These are phyloP conservation scores for Centropyge bicolor DNA, from an alignment of 2,797 vertebrate species.

Conservation along the genomic window DNA sequence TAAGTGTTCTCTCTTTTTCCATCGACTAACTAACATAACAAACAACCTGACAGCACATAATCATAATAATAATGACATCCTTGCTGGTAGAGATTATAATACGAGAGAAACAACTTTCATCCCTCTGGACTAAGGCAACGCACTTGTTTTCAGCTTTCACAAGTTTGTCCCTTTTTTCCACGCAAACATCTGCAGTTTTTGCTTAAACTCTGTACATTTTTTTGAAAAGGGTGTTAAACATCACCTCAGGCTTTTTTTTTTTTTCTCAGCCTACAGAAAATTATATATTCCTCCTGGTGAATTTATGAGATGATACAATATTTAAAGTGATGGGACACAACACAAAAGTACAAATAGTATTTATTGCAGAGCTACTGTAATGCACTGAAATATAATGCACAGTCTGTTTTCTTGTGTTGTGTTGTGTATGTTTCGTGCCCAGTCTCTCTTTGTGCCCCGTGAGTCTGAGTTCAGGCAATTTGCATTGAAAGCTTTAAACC, in stretches of 20 bases:
- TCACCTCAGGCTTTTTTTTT: not conserved
- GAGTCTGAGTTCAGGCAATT: conserved; percentile 5
- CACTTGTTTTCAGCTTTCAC: not conserved
- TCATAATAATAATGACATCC: too few relatives aligned
- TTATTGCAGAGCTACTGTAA: not conserved
- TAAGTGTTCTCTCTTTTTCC: not conserved
- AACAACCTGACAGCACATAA: not conserved
- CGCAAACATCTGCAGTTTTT: not conserved
- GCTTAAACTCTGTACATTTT: not conserved
- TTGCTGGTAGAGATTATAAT: not conserved
- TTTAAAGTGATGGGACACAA: conserved; percentile 3
- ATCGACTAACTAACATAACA: not conserved
- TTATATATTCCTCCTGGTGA: not conserved
- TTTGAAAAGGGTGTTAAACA: not conserved
- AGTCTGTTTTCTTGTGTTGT: not conserved
- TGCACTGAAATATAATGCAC: not conserved
- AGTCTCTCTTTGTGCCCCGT: not conserved
- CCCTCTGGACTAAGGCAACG: not conserved
- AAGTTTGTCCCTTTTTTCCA: not conserved
- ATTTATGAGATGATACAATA: not conserved
- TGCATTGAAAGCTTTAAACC: conserved; percentile 28
- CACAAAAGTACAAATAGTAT: not conserved
- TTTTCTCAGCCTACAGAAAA: not conserved
- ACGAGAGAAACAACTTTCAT: not conserved
- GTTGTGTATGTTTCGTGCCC: too few relatives aligned